A percentile compares a stretch with the other conserved stretches of the same genome.
Conservation (phyloP, 2,797 vertebrate species). For the Tapera naevia region DNA sequence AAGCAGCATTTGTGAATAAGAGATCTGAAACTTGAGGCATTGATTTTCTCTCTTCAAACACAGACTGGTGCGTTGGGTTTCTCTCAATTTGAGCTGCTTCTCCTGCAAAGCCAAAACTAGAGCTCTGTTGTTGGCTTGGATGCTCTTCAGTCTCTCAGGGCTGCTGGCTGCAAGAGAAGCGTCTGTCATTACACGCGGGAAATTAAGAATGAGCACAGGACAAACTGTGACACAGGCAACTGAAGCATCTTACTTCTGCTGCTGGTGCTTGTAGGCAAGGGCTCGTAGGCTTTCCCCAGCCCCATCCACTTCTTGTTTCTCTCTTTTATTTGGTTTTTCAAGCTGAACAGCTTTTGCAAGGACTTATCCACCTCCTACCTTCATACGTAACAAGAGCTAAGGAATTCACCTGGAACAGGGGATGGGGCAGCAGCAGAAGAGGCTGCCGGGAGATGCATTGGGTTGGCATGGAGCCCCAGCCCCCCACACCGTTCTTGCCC, state of each 20-base stretch:
- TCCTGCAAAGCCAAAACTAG: background rate
- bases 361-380: background rate
- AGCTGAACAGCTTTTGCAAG: rapidly evolving
- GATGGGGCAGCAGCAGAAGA: rapidly evolving
- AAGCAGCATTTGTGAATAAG: background rate
- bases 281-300: background rate
- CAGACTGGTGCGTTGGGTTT: background rate
- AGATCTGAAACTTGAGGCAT: background rate
- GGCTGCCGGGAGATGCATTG: too few relatives aligned
- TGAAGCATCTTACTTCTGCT: background rate
- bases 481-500: too few relatives aligned
- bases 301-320: background rate
- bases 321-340: background rate
- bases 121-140: background rate
- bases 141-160: background rate
- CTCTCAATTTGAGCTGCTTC: background rate
- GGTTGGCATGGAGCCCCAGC: too few relatives aligned
- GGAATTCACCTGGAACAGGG: rapidly evolving
- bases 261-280: rapidly evolving
- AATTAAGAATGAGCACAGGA: rapidly evolving
- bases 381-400: too few relatives aligned
- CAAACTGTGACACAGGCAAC: background rate
- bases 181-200: rapidly evolving
- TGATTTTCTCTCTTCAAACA: background rate
- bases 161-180: background rate